Conservation (phyloP, 2,888 invertebrate species). For the Tetramorium bicarinatum region DNA sequence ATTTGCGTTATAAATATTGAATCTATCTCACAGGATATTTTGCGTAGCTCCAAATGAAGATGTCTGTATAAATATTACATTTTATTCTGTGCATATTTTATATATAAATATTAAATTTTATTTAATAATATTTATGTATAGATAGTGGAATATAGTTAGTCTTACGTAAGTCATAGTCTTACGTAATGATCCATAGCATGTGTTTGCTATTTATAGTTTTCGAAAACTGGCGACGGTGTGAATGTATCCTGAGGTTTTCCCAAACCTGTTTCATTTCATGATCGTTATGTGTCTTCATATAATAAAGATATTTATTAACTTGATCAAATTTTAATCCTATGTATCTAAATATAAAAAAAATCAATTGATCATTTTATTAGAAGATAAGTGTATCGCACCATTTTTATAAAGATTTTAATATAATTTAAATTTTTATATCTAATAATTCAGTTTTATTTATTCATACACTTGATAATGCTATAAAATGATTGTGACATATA, state of each 20-base stretch:
- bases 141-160: background rate
- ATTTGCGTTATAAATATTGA: slow-evolving; percentile 12
- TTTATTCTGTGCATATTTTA: background rate
- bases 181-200: background rate
- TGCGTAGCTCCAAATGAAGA: slow-evolving; percentile 21
- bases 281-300: background rate
- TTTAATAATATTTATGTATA: background rate
- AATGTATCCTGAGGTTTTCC: background rate
- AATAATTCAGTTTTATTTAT: background rate
- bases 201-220: background rate
- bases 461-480: background rate
- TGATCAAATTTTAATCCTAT: slow-evolving; percentile 20
- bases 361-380: background rate
- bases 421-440: background rate
- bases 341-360: background rate
- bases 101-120: background rate
- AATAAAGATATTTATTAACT: background rate
- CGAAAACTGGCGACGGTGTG: background rate
- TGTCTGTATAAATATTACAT: background rate
- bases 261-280: background rate
- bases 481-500: too few species aligned
- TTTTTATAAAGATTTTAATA: background rate
- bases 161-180: background rate
- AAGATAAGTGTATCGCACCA: background rate
- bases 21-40: slow-evolving; percentile 10